phyloP scores from a whole-genome alignment of 2,113 vertebrate species.

The Maccullochella peelii region DNA sequence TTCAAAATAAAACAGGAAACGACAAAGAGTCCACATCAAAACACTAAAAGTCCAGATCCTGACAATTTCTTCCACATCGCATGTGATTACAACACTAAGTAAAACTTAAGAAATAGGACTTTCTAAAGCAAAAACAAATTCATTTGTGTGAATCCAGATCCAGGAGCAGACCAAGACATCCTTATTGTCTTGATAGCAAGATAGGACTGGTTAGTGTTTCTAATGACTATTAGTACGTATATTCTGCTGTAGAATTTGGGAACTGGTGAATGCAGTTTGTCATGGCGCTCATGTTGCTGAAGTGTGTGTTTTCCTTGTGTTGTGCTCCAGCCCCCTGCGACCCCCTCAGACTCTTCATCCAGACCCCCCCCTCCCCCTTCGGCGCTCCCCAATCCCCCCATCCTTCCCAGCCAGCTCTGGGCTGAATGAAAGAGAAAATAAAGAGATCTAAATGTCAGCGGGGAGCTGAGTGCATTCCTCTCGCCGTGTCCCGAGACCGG shows the following conservation, averaged over 20 bases:
- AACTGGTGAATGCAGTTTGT: background rate
- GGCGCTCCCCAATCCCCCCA: constrained; percentile 53
- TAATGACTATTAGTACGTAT: background rate
- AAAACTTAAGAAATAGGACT: background rate
- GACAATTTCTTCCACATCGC: too few species aligned
- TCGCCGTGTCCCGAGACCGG: constrained; percentile 89
- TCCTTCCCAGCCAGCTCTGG: constrained; percentile 67
- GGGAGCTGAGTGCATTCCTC: constrained; percentile 92
- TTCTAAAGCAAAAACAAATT: background rate
- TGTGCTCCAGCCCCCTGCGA: constrained; percentile 54
- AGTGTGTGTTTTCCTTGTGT: background rate
- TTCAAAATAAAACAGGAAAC: too few species aligned
- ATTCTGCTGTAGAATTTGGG: background rate
- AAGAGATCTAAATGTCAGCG: constrained; percentile 97
- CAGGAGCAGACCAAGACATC: background rate
- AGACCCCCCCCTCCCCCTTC: constrained; percentile 1
- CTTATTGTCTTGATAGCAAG: too few species aligned
- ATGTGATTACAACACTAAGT: background rate
- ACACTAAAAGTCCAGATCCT: too few species aligned
- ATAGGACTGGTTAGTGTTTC: background rate
- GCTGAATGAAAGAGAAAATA: constrained; percentile 93
- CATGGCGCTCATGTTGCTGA: background rate
- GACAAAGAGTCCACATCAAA: too few species aligned
- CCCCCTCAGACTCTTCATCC: constrained; percentile 50
- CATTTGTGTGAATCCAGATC: background rate